Percentiles rank a stretch among this genome's conserved stretches.
Evolutionary conservation across 1,140 invertebrate genomes (phyloP).

Genomic region (Magallana gigas): DNA sequence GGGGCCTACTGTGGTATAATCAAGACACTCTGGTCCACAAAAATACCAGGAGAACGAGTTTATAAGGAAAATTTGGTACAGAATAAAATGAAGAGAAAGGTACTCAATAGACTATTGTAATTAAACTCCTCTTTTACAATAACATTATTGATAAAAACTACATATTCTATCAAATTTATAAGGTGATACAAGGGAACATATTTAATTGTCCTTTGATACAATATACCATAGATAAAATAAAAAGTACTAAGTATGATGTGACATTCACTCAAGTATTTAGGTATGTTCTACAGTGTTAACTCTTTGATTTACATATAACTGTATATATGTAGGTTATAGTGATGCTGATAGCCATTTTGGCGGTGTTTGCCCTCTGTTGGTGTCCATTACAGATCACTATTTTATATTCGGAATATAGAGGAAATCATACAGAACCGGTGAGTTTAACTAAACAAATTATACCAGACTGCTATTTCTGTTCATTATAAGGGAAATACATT

Average conservation of each 20-base stretch:
- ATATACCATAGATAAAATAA: no score
- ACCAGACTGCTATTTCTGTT: no score
- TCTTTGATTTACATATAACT: neutral
- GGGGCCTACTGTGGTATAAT: slow-evolving; percentile 80
- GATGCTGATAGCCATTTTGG: slow-evolving; percentile 78
- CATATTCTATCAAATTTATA: no score
- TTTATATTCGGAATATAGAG: slow-evolving; percentile 71
- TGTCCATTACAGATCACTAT: slow-evolving; percentile 72
- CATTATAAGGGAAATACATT: no score
- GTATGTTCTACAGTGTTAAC: no score
- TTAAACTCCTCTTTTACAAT: no score
- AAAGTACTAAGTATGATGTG: no score
- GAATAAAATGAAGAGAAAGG: slow-evolving; percentile 72
- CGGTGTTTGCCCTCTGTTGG: slow-evolving; percentile 78
- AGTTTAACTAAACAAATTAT: slow-evolving; percentile 56
- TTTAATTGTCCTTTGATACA: no score
- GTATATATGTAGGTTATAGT: slow-evolving; percentile 76
- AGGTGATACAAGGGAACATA: no score
- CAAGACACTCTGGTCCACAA: slow-evolving; percentile 71
- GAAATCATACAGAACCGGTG: slow-evolving; percentile 36
- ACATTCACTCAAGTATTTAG: no score
- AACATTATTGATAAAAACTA: no score
- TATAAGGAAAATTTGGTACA: slow-evolving; percentile 69
- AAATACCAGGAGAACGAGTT: slow-evolving; percentile 67
- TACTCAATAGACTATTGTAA: slow-evolving; percentile 18